Conservation (phyloP, 2,888 invertebrate species). For the Frankliniella intonsa region DNA sequence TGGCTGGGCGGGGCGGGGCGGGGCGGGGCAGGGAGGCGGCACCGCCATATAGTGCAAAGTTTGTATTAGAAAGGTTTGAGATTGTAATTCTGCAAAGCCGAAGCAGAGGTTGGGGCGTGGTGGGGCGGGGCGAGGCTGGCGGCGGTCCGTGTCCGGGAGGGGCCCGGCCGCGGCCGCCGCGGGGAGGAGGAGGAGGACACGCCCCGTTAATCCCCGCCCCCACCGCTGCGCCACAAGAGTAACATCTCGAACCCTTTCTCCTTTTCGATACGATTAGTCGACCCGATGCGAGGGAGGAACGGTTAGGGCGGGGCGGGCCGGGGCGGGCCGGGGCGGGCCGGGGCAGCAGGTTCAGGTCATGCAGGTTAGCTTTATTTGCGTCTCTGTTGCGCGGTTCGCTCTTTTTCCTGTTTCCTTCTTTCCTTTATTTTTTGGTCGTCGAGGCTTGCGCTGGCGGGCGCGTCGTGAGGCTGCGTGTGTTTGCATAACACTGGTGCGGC, state of each 20-base stretch:
- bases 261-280: not conserved
- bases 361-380: no score
- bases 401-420: not conserved
- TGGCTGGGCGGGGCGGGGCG: not conserved
- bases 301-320: not conserved
- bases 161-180: not conserved
- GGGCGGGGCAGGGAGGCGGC: not conserved
- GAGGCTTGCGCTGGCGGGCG: no score
- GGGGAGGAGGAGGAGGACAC: not conserved
- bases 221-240: not conserved
- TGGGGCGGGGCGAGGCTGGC: not conserved
- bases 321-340: not conserved
- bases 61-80: conserved; percentile 17
- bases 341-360: not conserved
- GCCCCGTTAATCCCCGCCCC: not conserved
- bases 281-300: no score
- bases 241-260: not conserved
- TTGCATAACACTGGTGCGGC: no score
- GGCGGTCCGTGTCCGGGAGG: not conserved
- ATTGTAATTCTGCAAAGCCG: conserved; percentile 18
- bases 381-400: not conserved
- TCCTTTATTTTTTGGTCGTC: no score
- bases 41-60: conserved; percentile 12
- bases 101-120: not conserved
- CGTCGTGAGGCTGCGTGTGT: no score